Evolutionary conservation across 2,797 vertebrate species (phyloP), one percentile per base, ranked within the genome.

Genomic region (Benthosema pterotum): DNA sequence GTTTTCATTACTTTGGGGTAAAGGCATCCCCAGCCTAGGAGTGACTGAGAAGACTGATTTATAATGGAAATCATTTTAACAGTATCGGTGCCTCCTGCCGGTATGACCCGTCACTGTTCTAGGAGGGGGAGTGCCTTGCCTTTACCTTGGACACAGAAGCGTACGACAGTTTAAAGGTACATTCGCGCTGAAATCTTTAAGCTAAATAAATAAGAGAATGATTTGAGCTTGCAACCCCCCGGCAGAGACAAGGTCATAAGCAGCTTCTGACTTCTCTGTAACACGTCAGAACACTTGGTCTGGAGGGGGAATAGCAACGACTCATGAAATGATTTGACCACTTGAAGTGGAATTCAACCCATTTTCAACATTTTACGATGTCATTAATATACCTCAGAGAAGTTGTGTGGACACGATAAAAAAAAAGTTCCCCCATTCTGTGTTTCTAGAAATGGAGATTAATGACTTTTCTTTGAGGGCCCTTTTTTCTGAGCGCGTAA

Each of bases 231-330:
- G 78, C 83, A 76, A 83, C 71, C 85, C 82, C 71, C 85, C 82
- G 76, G 80, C 89, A 91, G 57, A 74, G 81, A 89, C 78, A 65
- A 60, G 42, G 58, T 89, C 65, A 85, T 65, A 87, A 92, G 90
- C 91, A 93, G 94, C 90, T 90, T 92, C 92, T 91, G 91, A 93
- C 91, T 92, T 94, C 89, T 93, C 92, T 94, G 91, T 92, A 92
- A 86, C 83, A 93, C 83, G 68, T 90, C 92, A 93, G 92, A 93
- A 88, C 59, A 71, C 71, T 67, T 78, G 87, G 90, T 58, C 84
- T 89, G 82, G 85, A 82, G 80, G 66, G 75, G 80, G 66, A 74
- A 69, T 75, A 14, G 49, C 56, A n/a, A 74, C 69, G 17, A 45
- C 25, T 51, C 12, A 3, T 16, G n/a, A 58, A 60, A 58, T 2